These are phyloP conservation scores for Oryzias curvinotus DNA, from an alignment of 2,113 vertebrate species.

Conservation along the genomic window DNA sequence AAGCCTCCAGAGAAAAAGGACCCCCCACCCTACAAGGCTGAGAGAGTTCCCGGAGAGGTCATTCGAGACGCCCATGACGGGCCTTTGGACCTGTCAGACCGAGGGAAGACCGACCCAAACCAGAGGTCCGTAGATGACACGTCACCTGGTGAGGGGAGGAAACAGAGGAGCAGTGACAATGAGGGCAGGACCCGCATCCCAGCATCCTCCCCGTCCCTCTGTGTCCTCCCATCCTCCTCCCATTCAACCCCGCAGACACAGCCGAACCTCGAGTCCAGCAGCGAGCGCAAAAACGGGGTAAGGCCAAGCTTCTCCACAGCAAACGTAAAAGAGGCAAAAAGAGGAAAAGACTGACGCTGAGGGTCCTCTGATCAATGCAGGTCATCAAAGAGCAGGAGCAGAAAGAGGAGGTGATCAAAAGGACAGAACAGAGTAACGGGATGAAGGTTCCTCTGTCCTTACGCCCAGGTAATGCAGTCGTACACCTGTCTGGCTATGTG, in stretches of 20 bases:
- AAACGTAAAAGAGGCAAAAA: not conserved
- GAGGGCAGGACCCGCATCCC: constrained; percentile 6
- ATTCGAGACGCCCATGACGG: constrained; percentile 46
- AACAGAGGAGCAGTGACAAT: constrained; percentile 17
- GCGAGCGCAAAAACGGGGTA: constrained; percentile 62
- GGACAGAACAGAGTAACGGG: constrained; percentile 38
- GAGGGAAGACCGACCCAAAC: constrained; percentile 53
- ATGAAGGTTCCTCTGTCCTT: constrained; percentile 74
- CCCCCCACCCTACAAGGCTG: not conserved
- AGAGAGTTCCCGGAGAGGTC: constrained; percentile 48
- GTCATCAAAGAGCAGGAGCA: constrained; percentile 35
- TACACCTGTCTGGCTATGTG: not conserved
- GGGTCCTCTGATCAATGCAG: constrained; percentile 16
- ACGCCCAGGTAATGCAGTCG: constrained; percentile 66
- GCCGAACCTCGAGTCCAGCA: constrained; percentile 35
- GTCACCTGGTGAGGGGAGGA: constrained; percentile 13
- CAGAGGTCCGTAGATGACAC: constrained; percentile 5
- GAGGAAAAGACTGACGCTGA: not conserved
- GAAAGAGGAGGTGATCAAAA: constrained; percentile 42
- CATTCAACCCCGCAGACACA: constrained; percentile 9
- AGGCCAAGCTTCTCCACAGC: not conserved
- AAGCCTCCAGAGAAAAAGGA: constrained; percentile 47
- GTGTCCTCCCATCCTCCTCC: constrained; percentile 24
- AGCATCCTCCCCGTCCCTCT: constrained; percentile 21
- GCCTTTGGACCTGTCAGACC: constrained; percentile 77